phyloP scores from a whole-genome alignment of 1,140 invertebrate genomes.

The Manduca sexta region DNA sequence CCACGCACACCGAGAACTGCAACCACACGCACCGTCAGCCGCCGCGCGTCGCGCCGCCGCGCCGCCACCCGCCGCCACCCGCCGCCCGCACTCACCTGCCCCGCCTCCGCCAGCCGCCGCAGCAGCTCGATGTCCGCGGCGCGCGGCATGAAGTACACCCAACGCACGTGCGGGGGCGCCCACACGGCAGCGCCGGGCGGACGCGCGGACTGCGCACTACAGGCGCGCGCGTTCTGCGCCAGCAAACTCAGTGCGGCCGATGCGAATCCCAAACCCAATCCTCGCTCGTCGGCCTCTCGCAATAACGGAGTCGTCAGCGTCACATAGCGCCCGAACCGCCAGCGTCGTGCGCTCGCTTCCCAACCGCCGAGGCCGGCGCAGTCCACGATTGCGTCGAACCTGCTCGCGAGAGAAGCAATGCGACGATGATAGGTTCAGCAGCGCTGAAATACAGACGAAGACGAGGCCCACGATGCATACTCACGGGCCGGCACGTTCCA shows the following conservation, averaged over 20 bases:
- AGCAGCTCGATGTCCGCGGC: slow-evolving; percentile 32
- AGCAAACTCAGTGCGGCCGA: slow-evolving; percentile 44
- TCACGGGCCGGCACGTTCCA: slow-evolving; percentile 80
- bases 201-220: slow-evolving; percentile 12
- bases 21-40: not conserved
- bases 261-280: slow-evolving; percentile 78
- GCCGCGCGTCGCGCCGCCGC: not conserved
- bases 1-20: slow-evolving; percentile 38
- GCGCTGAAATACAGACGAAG: not conserved
- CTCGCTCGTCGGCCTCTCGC: slow-evolving; percentile 85
- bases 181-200: not conserved
- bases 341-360: slow-evolving; percentile 75
- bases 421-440: too few relatives aligned
- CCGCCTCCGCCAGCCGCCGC: slow-evolving; percentile 32
- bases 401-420: slow-evolving; percentile 30
- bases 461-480: slow-evolving; percentile 27
- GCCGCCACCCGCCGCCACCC: not conserved
- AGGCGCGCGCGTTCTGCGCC: slow-evolving; percentile 14
- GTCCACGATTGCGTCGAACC: slow-evolving; percentile 90
- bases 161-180: slow-evolving; percentile 27
- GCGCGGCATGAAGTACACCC: slow-evolving; percentile 36
- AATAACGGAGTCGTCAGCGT: slow-evolving; percentile 89
- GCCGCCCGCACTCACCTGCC: slow-evolving; percentile 18
- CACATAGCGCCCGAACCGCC: slow-evolving; percentile 85
- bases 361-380: slow-evolving; percentile 82